Base-by-base conservation (phyloP, 1,140 invertebrate species). In the Venustaconcha ellipsiformis region DNA sequence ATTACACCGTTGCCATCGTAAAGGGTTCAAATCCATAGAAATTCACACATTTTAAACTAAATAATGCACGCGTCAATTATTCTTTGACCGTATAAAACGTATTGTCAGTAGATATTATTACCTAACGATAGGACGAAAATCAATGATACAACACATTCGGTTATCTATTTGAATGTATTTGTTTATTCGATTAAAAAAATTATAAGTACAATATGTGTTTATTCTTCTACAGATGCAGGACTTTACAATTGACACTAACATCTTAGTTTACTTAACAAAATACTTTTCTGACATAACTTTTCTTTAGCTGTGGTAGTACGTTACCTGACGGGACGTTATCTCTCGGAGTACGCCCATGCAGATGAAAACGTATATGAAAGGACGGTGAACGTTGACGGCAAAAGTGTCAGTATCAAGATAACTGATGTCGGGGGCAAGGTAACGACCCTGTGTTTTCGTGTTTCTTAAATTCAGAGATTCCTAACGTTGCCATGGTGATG, bases 401-500 rank as follows among this genome's bases (percentile, higher is more conserved):
- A 75, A 23, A 71, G 78, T 26, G 80, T 82, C 30, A 74, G 79
- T 30, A 67, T 84, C 18, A 81, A 80, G 73, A 76, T 84, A 30
- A 84, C 81, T 71, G 83, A 83, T 70, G 74, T 83, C 57, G 80
- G 78, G 23, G 81, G 81, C 66, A 83, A 84, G 80, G 83, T 84
- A 48, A 48, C 6, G 11, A 48, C 37, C 37, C 11, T 8, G 37
- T 48, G 4, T 48, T 48, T 48, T 48, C 37, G 11, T 48, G 5
- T 6, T 11, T 48, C 6, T 48, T 48, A 48, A 48, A 48, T 48
- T 48, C 6, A 48, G 37, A 48, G 37, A 48, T 48, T 48, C 37
- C 26, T 4, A 48, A 48, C 6, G 37, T 48, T 48, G 37, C 37
- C 6, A 8, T 48, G 37, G 6, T 6, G 11, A 48, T 48, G 11